Percentiles rank a stretch among this genome's conserved stretches.
Conservation (phyloP, 2,113 vertebrate species). For the Fulmarus glacialis region DNA sequence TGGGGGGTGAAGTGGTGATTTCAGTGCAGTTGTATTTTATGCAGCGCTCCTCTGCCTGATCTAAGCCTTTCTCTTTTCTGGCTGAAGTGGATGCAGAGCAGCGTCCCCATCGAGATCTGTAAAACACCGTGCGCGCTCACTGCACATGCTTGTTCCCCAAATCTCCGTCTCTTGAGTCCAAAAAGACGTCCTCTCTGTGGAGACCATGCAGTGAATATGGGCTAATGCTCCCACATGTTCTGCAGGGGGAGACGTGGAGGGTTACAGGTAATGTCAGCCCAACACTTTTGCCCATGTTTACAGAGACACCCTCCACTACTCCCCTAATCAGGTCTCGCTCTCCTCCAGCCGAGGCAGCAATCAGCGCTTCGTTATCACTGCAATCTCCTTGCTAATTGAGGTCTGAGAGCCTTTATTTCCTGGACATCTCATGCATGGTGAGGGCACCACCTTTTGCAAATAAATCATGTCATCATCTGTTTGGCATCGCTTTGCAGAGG, state of each 20-base stretch:
- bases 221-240: background rate
- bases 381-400: slow-evolving; percentile 47
- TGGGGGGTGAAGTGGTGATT: background rate
- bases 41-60: background rate
- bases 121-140: fast-evolving
- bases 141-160: background rate
- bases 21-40: background rate
- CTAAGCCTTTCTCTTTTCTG: background rate
- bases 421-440: slow-evolving; percentile 57
- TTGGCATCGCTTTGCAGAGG: background rate
- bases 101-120: background rate
- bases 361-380: background rate
- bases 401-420: slow-evolving; percentile 52
- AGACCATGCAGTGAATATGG: background rate
- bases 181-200: background rate
- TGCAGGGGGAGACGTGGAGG: background rate
- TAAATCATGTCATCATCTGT: slow-evolving; percentile 52
- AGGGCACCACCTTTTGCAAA: slow-evolving; percentile 50
- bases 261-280: background rate
- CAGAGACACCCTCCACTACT: slow-evolving; percentile 2
- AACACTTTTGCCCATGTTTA: background rate
- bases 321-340: background rate
- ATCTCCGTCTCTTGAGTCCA: background rate
- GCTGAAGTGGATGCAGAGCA: background rate
- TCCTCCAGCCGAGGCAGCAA: background rate